These are phyloP conservation scores for Aleiodes leptofemur DNA, from an alignment of 2,888 invertebrate genomes.

Conservation along the genomic window DNA sequence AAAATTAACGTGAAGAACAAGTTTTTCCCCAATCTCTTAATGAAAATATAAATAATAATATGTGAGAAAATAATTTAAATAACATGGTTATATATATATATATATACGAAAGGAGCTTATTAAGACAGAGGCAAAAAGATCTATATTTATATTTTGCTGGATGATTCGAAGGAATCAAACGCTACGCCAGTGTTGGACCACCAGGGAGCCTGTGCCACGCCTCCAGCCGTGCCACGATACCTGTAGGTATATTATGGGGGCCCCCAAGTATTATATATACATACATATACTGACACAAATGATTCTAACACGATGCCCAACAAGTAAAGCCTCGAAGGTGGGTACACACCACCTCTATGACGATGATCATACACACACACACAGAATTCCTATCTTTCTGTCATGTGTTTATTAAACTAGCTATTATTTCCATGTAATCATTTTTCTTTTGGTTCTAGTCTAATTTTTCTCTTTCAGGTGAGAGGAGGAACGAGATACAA, in stretches of 20 bases:
- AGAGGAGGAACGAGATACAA: too few species aligned
- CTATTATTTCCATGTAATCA: conserved; percentile 22
- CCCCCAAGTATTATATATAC: conserved; percentile 5
- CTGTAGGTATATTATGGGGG: conserved; percentile 3
- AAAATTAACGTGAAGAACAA: not conserved
- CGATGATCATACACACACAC: conserved; percentile 3
- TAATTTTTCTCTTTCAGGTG: too few species aligned
- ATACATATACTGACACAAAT: conserved; percentile 58
- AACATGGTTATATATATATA: too few species aligned
- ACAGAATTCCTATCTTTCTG: not conserved
- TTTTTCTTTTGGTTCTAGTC: not conserved
- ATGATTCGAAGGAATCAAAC: conserved; percentile 8
- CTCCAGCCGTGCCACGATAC: conserved; percentile 64
- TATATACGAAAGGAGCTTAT: too few species aligned
- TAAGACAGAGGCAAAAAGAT: too few species aligned
- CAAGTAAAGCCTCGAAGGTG: conserved; percentile 51
- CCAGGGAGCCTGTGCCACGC: conserved; percentile 71
- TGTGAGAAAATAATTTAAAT: too few species aligned
- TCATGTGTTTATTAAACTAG: conserved; percentile 19
- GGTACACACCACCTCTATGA: conserved; percentile 46
- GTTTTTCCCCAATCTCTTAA: too few species aligned
- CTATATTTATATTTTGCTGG: too few species aligned
- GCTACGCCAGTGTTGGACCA: conserved; percentile 66
- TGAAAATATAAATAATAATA: too few species aligned
- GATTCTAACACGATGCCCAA: conserved; percentile 60